Evolutionary conservation across 2,888 invertebrate genomes (phyloP), one percentile per base, ranked within the genome.

Genomic region (Nemurella pictetii): DNA sequence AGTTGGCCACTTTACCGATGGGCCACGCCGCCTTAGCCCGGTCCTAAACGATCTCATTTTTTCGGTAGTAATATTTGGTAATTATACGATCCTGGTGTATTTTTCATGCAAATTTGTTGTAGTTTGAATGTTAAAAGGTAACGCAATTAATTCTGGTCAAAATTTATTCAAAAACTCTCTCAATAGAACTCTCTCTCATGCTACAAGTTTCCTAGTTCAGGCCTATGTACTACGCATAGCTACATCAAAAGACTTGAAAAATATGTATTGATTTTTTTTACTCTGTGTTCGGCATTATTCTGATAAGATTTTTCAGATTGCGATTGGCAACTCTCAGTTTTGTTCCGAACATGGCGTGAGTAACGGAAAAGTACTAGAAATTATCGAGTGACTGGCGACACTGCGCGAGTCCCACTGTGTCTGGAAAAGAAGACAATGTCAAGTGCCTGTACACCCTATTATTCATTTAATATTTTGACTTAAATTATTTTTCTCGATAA

Each of bases 61-160:
- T 82, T 82, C 55, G 82, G 82, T 27, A 28, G 55, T 82, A 28
- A 82, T 72, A 36, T 82, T 72, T 82, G 82, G 36, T 82, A 82
- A 82, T 82, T 82, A 82, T 28, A 72, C 55, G 28, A 55, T 25
- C 25, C 73, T 82, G 36, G 72, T 82, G 28, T 55, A 82, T 82
- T 82, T 78, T 55, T 72, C 82, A 82, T 82, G 82, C 82, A 82
- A 82, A 82, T 82, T 82, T 29, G 78, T 28, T 78, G 26, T 30
- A 28, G 28, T 30, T 28, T 75, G 78, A 28, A 78, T 78, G 28
- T 78, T 55, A 55, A 55, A 20, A 55, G 55, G 55, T 55, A 55
- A 55, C 55, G 55, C 55, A 55, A 55, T 55, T 55, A 55, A 55
- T 55, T 55, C 20, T 55, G 55, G 12, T 55, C 55, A 55, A 55